phyloP scores from a whole-genome alignment of 2,797 vertebrate species.

The Potorous gilbertii region DNA sequence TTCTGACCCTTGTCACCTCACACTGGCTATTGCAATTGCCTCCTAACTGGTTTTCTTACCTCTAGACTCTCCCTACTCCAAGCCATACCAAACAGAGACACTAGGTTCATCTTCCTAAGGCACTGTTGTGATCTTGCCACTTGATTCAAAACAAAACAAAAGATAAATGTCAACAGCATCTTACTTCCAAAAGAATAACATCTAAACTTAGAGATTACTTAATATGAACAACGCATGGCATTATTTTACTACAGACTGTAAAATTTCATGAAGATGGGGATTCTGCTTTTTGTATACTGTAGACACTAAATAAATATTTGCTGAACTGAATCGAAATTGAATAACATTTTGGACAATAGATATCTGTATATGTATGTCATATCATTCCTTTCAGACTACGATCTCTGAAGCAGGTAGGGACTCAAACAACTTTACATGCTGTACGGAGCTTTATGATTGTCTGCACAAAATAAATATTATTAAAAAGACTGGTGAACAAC shows the following conservation, averaged over 20 bases:
- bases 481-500: background rate
- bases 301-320: background rate
- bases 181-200: background rate
- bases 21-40: background rate
- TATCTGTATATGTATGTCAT: background rate
- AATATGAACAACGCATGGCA: background rate
- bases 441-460: background rate
- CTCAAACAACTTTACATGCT: background rate
- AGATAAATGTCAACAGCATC: background rate
- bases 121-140: background rate
- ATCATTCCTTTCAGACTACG: background rate
- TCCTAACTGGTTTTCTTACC: background rate
- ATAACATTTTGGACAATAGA: background rate
- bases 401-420: background rate
- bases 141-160: background rate
- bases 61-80: background rate
- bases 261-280: background rate
- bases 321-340: background rate
- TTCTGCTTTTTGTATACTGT: background rate
- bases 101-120: background rate
- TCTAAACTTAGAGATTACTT: background rate
- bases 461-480: background rate
- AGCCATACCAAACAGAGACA: background rate
- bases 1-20: conserved; percentile 1
- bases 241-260: background rate